Base-by-base conservation (phyloP, 2,113 vertebrate species). In the Girardinichthys multiradiatus region DNA sequence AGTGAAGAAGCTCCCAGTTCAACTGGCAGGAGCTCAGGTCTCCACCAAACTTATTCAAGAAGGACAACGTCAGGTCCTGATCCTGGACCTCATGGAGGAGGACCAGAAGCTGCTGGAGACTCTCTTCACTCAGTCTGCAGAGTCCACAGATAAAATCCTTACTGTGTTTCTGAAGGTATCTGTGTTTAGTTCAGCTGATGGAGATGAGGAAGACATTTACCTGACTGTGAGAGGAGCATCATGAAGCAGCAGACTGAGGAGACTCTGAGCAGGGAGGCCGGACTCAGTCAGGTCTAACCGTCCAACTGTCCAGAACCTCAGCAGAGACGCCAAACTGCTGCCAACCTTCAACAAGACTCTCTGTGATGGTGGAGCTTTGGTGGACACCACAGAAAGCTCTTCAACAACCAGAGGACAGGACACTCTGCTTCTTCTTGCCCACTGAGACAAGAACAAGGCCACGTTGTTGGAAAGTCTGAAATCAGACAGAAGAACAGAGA, bases 261-360 rank as follows among this genome's bases (percentile, higher is more conserved):
- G 70, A 81, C n/a, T 12, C 82, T 30, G 74, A 80, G 57, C 82
- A 70, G 77, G 57, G 48, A 73, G 21, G 9, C 66, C 59, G 66
- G 0, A 17, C 70, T 81, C 74, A 54, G 74, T 80, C 74, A 74
- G 82, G 62, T 80, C 66, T 0, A 84, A 54, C 24, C 1, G 4
- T 35, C 0, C 10, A 17, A 81, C 63, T 17, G 17, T 11, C 70
- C 78, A 85, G 82, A 35, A 4, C 74, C 82, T 74, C 48, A 81
- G 74, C 70, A 85, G 70, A 4, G 67, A 80, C 0, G 57, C n/a
- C 70, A 80, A 39, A 74, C 70, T 29, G 35, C 77, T 77, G 66
- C 74, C 48, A 7, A 64, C 70, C 67, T 28, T 77, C 58, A 67
- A 4, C 70, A 39, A 0, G 0, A 9, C 30, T 68, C 57, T 58